These are phyloP conservation scores for Pseudorhiza aurosa DNA, from an alignment of 30 jellyfish, hydroid and myxozoan genomes.

Conservation along the genomic window DNA sequence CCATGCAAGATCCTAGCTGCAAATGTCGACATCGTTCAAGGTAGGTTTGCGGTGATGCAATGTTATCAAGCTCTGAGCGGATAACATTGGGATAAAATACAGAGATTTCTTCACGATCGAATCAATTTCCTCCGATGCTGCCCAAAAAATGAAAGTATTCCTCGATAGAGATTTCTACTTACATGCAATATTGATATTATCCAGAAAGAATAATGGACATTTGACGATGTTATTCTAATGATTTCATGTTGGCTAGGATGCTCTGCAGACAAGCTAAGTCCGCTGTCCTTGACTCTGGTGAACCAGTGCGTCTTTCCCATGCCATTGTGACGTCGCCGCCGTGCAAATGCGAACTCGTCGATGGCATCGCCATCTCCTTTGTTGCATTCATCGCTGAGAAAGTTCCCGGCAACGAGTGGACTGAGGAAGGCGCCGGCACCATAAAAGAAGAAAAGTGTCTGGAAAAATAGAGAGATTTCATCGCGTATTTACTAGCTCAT, in stretches of 20 bases:
- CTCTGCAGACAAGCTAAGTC: conserved; percentile 61
- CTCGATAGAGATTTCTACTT: neutral
- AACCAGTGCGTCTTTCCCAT: conserved; percentile 90
- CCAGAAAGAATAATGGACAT: conserved; percentile 89
- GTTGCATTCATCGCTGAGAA: conserved; percentile 95
- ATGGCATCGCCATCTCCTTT: conserved; percentile 80
- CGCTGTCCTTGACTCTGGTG: conserved; percentile 45
- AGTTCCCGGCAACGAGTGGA: conserved; percentile 97
- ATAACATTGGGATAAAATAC: too few species aligned
- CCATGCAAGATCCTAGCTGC: too few species aligned
- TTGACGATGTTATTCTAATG: conserved; percentile 73
- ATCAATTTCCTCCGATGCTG: too few species aligned
- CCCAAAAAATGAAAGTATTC: too few species aligned
- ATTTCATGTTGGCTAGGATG: conserved; percentile 57
- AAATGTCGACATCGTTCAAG: too few species aligned
- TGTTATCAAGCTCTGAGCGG: too few species aligned
- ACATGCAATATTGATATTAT: conserved; percentile 81
- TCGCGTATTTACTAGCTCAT: too few species aligned
- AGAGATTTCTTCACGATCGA: too few species aligned
- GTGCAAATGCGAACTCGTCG: conserved; percentile 89
- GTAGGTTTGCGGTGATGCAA: too few species aligned
- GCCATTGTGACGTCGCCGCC: conserved; percentile 88
- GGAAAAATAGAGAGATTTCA: too few species aligned
- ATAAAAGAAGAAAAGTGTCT: conserved; percentile 95
- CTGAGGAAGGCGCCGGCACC: conserved; percentile 99